Conservation (phyloP, 2,888 invertebrate genomes). For the Apeira syringaria region DNA sequence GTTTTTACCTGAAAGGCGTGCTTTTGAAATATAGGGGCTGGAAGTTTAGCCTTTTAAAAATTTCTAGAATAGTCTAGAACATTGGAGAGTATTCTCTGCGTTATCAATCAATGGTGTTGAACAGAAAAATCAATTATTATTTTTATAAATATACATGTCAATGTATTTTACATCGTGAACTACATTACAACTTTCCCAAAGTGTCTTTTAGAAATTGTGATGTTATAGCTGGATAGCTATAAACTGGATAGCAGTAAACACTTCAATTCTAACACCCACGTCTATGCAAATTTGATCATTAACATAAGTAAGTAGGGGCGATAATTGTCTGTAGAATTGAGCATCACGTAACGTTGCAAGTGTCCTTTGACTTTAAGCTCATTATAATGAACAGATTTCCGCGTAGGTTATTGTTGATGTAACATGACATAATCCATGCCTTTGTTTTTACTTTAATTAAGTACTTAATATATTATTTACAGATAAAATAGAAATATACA, state of each 20-base stretch:
- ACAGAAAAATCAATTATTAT: too few relatives aligned
- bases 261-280: background rate
- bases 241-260: constrained; percentile 5
- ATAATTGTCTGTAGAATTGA: constrained; percentile 13
- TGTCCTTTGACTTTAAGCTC: constrained; percentile 26
- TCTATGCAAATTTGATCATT: constrained; percentile 9
- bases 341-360: constrained; percentile 6
- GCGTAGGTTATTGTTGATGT: constrained; percentile 26
- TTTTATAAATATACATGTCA: too few relatives aligned
- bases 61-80: too few relatives aligned
- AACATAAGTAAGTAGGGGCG: constrained; percentile 1
- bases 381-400: constrained; percentile 31
- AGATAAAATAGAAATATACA: too few relatives aligned
- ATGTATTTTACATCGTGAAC: background rate
- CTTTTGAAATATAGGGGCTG: too few relatives aligned
- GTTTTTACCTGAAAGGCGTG: too few relatives aligned
- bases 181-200: constrained; percentile 3
- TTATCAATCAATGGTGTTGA: too few relatives aligned
- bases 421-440: constrained; percentile 10
- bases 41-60: too few relatives aligned
- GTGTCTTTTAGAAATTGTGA: constrained; percentile 9
- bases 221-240: constrained; percentile 8
- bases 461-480: too few relatives aligned
- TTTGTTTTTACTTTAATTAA: too few relatives aligned
- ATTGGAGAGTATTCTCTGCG: too few relatives aligned